Conservation (phyloP, 2,797 vertebrate species). For the Acrossocheilus wenchowensis region DNA sequence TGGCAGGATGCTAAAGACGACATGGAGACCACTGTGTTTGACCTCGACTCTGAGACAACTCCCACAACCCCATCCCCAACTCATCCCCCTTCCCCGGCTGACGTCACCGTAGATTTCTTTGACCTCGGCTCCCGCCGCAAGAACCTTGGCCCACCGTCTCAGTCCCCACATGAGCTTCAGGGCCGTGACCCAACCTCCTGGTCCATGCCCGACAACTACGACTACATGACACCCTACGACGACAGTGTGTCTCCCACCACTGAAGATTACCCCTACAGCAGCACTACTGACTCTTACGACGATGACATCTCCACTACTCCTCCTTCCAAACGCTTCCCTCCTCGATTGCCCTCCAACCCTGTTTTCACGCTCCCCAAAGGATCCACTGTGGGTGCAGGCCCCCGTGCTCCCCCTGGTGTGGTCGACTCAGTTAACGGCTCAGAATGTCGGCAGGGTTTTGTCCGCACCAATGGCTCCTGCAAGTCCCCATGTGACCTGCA, state of each 20-base stretch:
- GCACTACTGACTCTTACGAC: constrained; percentile 79
- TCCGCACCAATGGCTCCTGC: constrained; percentile 87
- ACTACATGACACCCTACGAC: constrained; percentile 90
- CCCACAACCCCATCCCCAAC: constrained; percentile 58
- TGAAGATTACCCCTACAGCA: constrained; percentile 81
- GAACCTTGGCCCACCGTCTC: constrained; percentile 71
- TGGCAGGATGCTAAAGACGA: constrained; percentile 70
- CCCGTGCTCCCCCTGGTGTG: constrained; percentile 57
- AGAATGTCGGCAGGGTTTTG: constrained; percentile 84
- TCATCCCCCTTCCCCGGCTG: constrained; percentile 66
- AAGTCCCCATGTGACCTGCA: constrained; percentile 88
- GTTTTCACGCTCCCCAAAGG: constrained; percentile 63
- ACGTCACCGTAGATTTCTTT: constrained; percentile 87
- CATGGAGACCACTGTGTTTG: constrained; percentile 74
- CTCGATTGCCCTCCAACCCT: constrained; percentile 57
- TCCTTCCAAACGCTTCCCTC: constrained; percentile 68
- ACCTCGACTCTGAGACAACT: constrained; percentile 65
- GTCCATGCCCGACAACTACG: constrained; percentile 85
- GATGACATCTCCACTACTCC: constrained; percentile 71
- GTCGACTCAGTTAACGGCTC: constrained; percentile 72
- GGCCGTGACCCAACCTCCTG: constrained; percentile 81
- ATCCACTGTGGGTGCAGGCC: constrained; percentile 56
- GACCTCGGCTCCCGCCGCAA: constrained; percentile 77
- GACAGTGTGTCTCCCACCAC: constrained; percentile 85
- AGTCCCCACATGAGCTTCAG: constrained; percentile 75